Evolutionary conservation across 1,140 invertebrate species (phyloP), one percentile per base, ranked within the genome.

Genomic region (Microplitis mediator): DNA sequence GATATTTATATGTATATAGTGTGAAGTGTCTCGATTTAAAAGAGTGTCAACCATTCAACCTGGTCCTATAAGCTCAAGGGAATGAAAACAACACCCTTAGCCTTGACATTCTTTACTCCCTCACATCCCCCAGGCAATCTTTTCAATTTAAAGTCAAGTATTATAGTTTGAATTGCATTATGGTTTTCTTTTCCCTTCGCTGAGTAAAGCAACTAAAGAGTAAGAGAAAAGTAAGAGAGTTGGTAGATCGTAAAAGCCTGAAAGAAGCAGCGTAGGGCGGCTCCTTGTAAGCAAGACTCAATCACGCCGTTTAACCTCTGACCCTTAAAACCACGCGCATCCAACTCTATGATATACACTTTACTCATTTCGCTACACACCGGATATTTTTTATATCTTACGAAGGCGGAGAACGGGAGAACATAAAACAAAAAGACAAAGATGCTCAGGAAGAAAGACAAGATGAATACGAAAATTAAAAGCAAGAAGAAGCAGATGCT

Each of bases 101-200:
- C 8, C 56, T 58, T 58, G 16, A 23, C 16, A 16, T 58, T 31
- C 16, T 6, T 23, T 52, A 81, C 83, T 85, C 81, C 82, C 84
- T 85, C 80, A 77, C 82, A 83, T 85, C 83, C 84, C 84, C 80
- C 84, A 78, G 81, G 84, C 85, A 86, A 87, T 86, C 84, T 87
- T 87, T 86, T 87, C 85, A 87, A 87, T 87, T 86, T 87, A 87
- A 86, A 87, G 86, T 86, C 85, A 86, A 87, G 85, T 82, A 86
- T 86, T 86, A 86, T 87, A 80, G 84, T 82, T 86, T 82, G 85
- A 86, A 87, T 86, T 87, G 84, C 85, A 86, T 87, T 85, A 85
- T 84, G 85, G 81, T 85, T 84, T 83, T 77, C 80, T 83, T 81
- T 77, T 66, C 64, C 67, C 36, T 58, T 36, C 14, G 4, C 16